Percentiles rank a stretch among this genome's conserved stretches.
These are phyloP conservation scores for Batillaria attramentaria DNA, from an alignment of 1,140 invertebrate species.

Conservation along the genomic window DNA sequence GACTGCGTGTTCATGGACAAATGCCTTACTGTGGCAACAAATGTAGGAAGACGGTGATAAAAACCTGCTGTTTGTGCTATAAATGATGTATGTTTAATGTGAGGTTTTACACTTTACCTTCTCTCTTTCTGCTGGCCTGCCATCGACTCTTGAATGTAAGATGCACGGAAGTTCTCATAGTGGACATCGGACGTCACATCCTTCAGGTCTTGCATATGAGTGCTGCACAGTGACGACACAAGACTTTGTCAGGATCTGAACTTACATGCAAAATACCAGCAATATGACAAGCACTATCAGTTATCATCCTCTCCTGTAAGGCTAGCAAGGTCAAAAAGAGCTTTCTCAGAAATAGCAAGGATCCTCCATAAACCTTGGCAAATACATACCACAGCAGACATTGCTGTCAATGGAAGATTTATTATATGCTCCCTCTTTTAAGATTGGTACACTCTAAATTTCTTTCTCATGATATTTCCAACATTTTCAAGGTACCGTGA, in stretches of 20 bases:
- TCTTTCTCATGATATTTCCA: too few relatives aligned
- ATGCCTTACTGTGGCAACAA: too few relatives aligned
- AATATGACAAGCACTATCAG: too few relatives aligned
- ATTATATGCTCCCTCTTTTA: neutral
- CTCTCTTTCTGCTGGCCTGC: conserved; percentile 44
- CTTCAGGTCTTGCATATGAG: conserved; percentile 73
- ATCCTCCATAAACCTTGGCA: neutral
- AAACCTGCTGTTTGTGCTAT: neutral
- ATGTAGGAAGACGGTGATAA: neutral
- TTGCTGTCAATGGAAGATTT: neutral
- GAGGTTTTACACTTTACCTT: conserved; percentile 45
- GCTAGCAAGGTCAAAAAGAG: too few relatives aligned
- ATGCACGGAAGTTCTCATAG: conserved; percentile 71
- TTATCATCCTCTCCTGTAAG: too few relatives aligned
- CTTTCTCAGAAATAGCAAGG: too few relatives aligned
- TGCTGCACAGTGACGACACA: conserved; percentile 61
- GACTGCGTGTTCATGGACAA: too few relatives aligned
- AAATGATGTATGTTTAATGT: neutral
- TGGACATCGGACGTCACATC: conserved; percentile 71
- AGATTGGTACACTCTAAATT: neutral
- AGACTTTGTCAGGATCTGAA: neutral
- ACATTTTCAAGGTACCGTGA: too few relatives aligned
- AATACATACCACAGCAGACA: neutral
- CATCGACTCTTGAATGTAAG: conserved; percentile 62
- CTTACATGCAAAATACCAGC: neutral